Conservation (phyloP, 2,113 vertebrate genomes). For the Eira barbara region DNA sequence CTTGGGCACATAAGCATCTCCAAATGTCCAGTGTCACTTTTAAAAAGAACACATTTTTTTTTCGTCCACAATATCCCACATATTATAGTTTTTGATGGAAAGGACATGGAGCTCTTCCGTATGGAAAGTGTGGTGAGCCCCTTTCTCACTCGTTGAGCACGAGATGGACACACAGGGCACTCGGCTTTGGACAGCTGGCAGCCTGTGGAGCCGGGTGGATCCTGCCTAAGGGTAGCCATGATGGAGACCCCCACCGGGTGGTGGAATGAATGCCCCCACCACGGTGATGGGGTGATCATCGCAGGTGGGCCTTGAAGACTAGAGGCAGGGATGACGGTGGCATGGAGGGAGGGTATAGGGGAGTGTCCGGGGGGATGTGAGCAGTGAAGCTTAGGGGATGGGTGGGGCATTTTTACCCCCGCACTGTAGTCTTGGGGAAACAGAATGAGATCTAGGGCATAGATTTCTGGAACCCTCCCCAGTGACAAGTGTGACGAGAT, state of each 20-base stretch:
- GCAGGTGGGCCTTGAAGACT: neutral
- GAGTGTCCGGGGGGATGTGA: too few species aligned
- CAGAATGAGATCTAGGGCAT: neutral
- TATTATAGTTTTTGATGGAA: neutral
- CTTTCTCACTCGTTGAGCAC: neutral
- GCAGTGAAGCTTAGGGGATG: accelerated
- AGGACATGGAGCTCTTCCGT: neutral
- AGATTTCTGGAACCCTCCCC: neutral
- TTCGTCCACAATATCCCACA: neutral
- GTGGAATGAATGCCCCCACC: accelerated
- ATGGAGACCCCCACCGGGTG: accelerated
- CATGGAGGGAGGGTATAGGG: too few species aligned
- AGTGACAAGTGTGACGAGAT: too few species aligned
- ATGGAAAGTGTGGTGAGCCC: neutral
- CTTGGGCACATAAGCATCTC: neutral
- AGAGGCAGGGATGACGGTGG: accelerated
- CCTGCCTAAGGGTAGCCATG: neutral
- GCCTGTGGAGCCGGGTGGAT: accelerated
- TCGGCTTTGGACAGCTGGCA: neutral
- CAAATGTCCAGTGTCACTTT: neutral
- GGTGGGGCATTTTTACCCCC: neutral
- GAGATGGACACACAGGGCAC: neutral
- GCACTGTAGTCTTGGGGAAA: neutral
- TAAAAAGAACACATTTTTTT: neutral
- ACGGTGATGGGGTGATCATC: neutral